Evolutionary conservation across 2,113 vertebrate genomes (phyloP), one percentile per base, ranked within the genome.

Genomic region (Caloenas nicobarica): DNA sequence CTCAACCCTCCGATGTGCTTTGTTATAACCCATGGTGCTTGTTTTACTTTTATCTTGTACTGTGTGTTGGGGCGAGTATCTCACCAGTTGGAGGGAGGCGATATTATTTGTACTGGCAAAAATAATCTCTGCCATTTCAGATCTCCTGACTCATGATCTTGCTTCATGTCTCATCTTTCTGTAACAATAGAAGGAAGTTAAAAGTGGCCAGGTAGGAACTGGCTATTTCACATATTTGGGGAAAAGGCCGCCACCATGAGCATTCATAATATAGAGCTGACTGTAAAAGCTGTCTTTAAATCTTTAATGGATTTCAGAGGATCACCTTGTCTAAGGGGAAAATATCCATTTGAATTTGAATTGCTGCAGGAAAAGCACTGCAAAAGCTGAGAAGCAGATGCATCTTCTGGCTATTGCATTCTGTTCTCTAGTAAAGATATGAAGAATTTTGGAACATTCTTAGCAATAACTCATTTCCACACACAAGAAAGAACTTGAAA

Each of bases 321-420:
- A 65, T 33, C 53, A 24, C 10, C 0, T 34, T 79, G 34, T 78
- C 72, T 38, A 36, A 78, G 22, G 26, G 50, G 84, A 83, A 88
- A 4, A 31, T n/a, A 36, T 36, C 36, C 2, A 26, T 74, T 85
- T 78, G 22, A 46, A 46, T 62, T 58, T 46, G 17, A 38, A 8
- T 15, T 50, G 34, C 66, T 89, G 9, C 18, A 86, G 64, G 23
- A 89, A 89, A 78, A 81, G 6, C 25, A 36, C 16, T 56, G 60
- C 23, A 88, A 86, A 70, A 82, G 26, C 28, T 61, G 58, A 36
- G 62, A 86, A 88, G 84, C n/a, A 91, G 72, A 62, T 50, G 50
- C 2, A 25, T 53, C 36, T 69, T 65, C 76, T 91, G 56, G 16
- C 64, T 79, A 17, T 13, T 46, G n/a, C 13, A 5, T 89, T 71